These are phyloP conservation scores for Oryzias javanicus DNA, from an alignment of 2,113 vertebrate species.

Conservation along the genomic window DNA sequence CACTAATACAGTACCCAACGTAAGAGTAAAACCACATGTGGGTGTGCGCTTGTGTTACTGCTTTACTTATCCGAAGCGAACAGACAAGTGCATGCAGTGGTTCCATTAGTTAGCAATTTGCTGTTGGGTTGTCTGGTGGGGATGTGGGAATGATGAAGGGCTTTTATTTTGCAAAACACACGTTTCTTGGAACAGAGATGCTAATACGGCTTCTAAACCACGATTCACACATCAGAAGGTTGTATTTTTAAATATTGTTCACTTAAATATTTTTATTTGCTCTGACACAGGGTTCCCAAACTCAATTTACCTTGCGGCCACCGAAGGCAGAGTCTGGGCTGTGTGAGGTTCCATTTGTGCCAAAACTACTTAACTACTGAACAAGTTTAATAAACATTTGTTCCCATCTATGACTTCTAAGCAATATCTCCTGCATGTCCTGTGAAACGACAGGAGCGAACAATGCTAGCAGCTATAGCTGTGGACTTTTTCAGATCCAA, in stretches of 20 bases:
- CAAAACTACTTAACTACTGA: too few species aligned
- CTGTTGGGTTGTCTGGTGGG: conserved; percentile 71
- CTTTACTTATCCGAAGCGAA: conserved; percentile 58
- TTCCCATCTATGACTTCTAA: too few species aligned
- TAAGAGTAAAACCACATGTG: conserved; percentile 77
- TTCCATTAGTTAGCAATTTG: conserved; percentile 85
- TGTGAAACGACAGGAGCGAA: too few species aligned
- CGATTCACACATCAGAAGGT: conserved; percentile 34
- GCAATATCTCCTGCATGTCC: too few species aligned
- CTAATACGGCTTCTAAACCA: conserved; percentile 41
- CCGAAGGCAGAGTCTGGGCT: too few species aligned
- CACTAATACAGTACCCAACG: conserved; percentile 67
- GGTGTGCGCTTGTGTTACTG: conserved; percentile 38
- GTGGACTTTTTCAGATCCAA: too few species aligned
- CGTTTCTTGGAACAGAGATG: conserved; percentile 65
- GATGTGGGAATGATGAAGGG: conserved; percentile 66
- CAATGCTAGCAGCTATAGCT: too few species aligned
- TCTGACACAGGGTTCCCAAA: too few species aligned
- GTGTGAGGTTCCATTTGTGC: too few species aligned
- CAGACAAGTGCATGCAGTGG: conserved; percentile 73
- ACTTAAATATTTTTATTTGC: too few species aligned
- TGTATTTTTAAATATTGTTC: conserved; percentile 3
- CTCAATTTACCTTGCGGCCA: too few species aligned
- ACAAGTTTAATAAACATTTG: too few species aligned
- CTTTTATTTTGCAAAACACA: conserved; percentile 68